Evolutionary conservation across 2,113 vertebrate species (phyloP), one percentile per base, ranked within the genome.

Genomic region (Saguinus imperator): DNA sequence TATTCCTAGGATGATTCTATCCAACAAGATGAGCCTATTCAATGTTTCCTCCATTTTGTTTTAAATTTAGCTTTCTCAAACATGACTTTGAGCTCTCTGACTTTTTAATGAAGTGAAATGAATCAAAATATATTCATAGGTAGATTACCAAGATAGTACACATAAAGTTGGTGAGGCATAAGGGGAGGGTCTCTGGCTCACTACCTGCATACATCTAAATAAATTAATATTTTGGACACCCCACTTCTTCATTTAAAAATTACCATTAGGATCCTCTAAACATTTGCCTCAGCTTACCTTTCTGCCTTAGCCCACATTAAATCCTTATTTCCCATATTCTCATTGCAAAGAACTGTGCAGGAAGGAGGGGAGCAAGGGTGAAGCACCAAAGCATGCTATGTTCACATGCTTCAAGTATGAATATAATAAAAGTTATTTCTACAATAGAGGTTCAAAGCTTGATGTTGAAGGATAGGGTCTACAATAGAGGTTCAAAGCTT

Each of bases 241-340:
- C 14, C 18, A 52, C 52, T 61, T 94, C 61, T 72, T 76, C 20
- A 45, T 88, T 66, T 95, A 87, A 85, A 94, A 81, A 75, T 68
- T 68, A 55, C 18, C 18, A 55, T 70, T 83, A 92, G 48, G 75
- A 91, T 7, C 16, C 35, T 80, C 27, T 87, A 66, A 90, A 87
- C 55, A 91, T 93, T 87, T 93, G 76, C 27, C 52, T 96, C n/a
- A 50, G 37, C 17, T 77, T 96, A 89, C 40, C 75, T 91, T 91
- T 95, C 90, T 87, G 58, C 64, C 82, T 90, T 75, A 87, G 72
- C 82, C 50, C 52, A 87, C 21, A 94, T 52, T 73, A 61, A 64
- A 40, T 84, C 50, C 14, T 84, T 83, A 83, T 52, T 84, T 87
- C 37, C 40, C 52, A 85, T n/a, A 84, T 72, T 89, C 57, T 95